A percentile compares a stretch with the other conserved stretches of the same genome.
Conservation (phyloP, 2,888 invertebrate species). For the Lasioglossum malachurum region DNA sequence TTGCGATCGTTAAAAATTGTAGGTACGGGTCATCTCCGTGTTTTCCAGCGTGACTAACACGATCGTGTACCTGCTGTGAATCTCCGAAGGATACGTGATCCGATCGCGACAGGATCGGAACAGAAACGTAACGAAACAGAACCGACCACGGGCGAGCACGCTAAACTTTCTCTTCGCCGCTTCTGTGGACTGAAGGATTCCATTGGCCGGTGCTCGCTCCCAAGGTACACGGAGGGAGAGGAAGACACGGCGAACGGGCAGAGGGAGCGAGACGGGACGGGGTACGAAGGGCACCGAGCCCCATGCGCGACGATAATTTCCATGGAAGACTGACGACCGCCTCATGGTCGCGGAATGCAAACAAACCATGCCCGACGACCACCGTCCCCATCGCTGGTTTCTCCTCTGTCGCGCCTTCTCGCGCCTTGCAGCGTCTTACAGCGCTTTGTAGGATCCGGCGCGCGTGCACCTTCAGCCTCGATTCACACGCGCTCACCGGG, state of each 20-base stretch:
- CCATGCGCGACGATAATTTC: slow-evolving; percentile 68
- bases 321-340: slow-evolving; percentile 67
- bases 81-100: not conserved
- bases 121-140: not conserved
- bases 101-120: not conserved
- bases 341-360: slow-evolving; percentile 73
- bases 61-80: not conserved
- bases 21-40: too few relatives aligned
- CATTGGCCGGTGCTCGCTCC: slow-evolving; percentile 18
- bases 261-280: slow-evolving; percentile 20
- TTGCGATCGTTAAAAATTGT: too few relatives aligned
- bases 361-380: slow-evolving; percentile 66
- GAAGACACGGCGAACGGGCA: not conserved
- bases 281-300: slow-evolving; percentile 47
- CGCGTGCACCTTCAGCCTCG: slow-evolving; percentile 56
- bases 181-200: not conserved
- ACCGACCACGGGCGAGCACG: not conserved
- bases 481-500: slow-evolving; percentile 61
- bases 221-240: slow-evolving; percentile 23
- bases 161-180: not conserved
- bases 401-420: slow-evolving; percentile 44
- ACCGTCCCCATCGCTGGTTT: slow-evolving; percentile 28
- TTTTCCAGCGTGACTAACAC: too few relatives aligned
- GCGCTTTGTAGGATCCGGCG: slow-evolving; percentile 31
- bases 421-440: slow-evolving; percentile 33